Conservation (phyloP, 2,888 invertebrate genomes). For the Stenurella melanura region DNA sequence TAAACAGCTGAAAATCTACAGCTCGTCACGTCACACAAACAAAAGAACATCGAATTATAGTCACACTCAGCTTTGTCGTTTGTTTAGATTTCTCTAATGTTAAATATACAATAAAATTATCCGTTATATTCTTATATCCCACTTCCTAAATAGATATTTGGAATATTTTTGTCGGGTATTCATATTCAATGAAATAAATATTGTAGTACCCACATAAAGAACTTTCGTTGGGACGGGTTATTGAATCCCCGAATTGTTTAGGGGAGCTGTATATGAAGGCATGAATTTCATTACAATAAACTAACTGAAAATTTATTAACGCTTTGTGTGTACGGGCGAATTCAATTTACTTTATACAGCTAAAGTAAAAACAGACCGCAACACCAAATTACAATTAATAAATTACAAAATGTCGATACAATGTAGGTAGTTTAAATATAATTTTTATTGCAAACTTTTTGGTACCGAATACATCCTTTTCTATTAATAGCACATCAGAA, state of each 20-base stretch:
- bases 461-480: too few relatives aligned
- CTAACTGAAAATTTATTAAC: conserved; percentile 3
- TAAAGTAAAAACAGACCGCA: neutral
- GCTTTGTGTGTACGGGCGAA: neutral
- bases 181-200: conserved; percentile 32
- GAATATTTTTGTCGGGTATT: conserved; percentile 36
- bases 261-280: conserved; percentile 5
- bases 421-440: too few relatives aligned
- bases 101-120: conserved; percentile 45
- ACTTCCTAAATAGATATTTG: conserved; percentile 46
- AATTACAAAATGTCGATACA: too few relatives aligned
- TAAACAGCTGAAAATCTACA: conserved; percentile 58
- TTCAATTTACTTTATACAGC: neutral
- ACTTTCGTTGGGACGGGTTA: conserved; percentile 22
- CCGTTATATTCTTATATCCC: conserved; percentile 44
- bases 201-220: conserved; percentile 42
- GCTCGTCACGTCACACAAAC: conserved; percentile 42
- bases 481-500: too few relatives aligned
- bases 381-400: too few relatives aligned
- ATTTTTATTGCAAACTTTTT: too few relatives aligned
- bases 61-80: conserved; percentile 45
- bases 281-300: neutral
- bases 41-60: conserved; percentile 46
- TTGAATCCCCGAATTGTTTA: conserved; percentile 21
- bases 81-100: conserved; percentile 51